Base-by-base conservation (phyloP, 2,888 invertebrate species). In the Stenoptilia bipunctidactyla region DNA sequence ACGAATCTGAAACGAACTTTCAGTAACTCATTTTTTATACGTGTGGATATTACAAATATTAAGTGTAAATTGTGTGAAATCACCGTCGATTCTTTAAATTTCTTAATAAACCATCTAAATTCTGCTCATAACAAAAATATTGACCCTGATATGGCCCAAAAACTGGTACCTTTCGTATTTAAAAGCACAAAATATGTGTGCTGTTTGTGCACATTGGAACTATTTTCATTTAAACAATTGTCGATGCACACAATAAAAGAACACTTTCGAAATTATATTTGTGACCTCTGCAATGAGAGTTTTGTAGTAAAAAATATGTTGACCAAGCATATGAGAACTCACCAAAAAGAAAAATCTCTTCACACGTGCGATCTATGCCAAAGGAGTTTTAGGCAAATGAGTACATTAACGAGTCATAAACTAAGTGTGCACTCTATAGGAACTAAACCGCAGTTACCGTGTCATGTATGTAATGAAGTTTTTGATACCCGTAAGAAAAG, bases 261-360 rank as follows among this genome's bases (percentile, higher is more conserved):
- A 0, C 74, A 76, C 42, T 66, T 56, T 27, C 58, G 55, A 15
- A 70, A 69, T 46, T 67, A 51, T 35, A 42, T 62, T 1, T 76
- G 76, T 35, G 56, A 61, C 0, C 43, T 56, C 0, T 65, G 65
- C 33, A 49, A 55, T 14, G 44, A 45, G 1, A 56, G 58, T 1
- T 64, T 57, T 30, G n/a, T n/a, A n/a, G n/a, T n/a, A n/a, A n/a
- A n/a, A n/a, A n/a, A n/a, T n/a, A n/a, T n/a, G n/a, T n/a, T n/a
- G n/a, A n/a, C n/a, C n/a, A n/a, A n/a, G n/a, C n/a, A n/a, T n/a
- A n/a, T n/a, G n/a, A n/a, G n/a, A n/a, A n/a, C n/a, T n/a, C n/a
- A n/a, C 46, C 55, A 1, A 58, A 55, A 20, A 20, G n/a, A n/a
- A n/a, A n/a, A n/a, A n/a, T n/a, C n/a, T n/a, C n/a, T n/a, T n/a